phyloP scores from a whole-genome alignment of 2,888 invertebrate genomes.

The Xylocampa areola region DNA sequence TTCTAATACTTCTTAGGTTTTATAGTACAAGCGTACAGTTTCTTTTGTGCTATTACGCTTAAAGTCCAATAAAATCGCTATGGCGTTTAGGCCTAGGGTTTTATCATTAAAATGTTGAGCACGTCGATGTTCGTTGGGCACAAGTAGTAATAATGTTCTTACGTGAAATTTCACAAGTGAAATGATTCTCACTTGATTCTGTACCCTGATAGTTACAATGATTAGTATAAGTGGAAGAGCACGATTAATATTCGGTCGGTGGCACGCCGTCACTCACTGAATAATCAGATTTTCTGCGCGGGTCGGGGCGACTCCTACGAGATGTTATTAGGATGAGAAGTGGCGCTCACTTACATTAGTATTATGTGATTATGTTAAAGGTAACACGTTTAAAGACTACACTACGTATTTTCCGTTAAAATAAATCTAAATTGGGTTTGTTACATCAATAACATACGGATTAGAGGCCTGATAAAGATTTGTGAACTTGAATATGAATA shows the following conservation, averaged over 20 bases:
- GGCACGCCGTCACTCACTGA: constrained; percentile 70
- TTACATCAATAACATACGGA: not conserved
- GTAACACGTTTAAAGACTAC: constrained; percentile 46
- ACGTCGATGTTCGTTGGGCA: constrained; percentile 62
- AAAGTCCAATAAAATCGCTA: constrained; percentile 58
- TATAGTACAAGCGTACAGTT: constrained; percentile 46
- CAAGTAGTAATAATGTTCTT: constrained; percentile 70
- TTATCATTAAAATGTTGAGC: constrained; percentile 49
- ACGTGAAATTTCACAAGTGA: constrained; percentile 72
- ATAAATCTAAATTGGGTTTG: constrained; percentile 26
- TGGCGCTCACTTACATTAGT: constrained; percentile 57
- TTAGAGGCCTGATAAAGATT: not conserved
- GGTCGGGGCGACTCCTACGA: constrained; percentile 69
- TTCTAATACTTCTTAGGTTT: constrained; percentile 41
- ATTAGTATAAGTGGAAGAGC: constrained; percentile 70
- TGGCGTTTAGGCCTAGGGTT: constrained; percentile 51
- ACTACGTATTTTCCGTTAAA: constrained; percentile 23
- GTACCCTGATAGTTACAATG: constrained; percentile 69
- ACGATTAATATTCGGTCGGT: constrained; percentile 77
- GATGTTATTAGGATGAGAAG: constrained; percentile 66
- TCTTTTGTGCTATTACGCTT: constrained; percentile 51
- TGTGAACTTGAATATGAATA: too few relatives aligned
- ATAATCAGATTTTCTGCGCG: constrained; percentile 78
- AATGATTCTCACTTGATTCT: constrained; percentile 69
- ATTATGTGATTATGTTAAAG: constrained; percentile 51